Evolutionary conservation across 2,113 vertebrate genomes (phyloP), one percentile per base, ranked within the genome.

Genomic region (Hepsetus odoe): DNA sequence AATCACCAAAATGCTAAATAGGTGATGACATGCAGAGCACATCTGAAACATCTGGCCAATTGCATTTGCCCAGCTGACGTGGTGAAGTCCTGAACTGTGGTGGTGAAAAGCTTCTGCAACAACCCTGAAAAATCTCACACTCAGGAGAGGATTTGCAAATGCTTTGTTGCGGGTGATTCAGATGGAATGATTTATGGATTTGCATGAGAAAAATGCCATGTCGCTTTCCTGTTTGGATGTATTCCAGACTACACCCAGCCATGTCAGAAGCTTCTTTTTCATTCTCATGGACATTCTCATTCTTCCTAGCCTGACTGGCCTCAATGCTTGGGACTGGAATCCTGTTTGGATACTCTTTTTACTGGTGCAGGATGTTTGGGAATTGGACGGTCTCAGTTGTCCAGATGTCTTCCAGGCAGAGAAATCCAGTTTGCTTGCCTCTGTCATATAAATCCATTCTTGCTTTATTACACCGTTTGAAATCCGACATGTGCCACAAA

Each of bases 1-100:
- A 38, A 79, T 80, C 33, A 13, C 2, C 30, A 56, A 64, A 28
- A 49, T 76, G 76, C 62, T 72, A 33, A 79, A 53, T 38, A 40
- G 35, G 53, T 72, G 33, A 58, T 56, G 80, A 61, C 73, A 51
- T 86, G 77, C 78, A 40, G 76, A 30, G 66, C 30, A 72, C 69
- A 77, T 76, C 74, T 77, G 69, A 51, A 38, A 28, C 55, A 67
- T 59, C 28, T 32, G 70, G 53, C 51, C 56, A 32, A 38, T 61
- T 35, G 61, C 59, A 38, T 70, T 77, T 77, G 42, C 58, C 75
- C 71, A 51, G 46, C 76, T 70, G 62, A 78, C 51, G 42, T 49
- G 42, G 22, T 62, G 62, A 78, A n/a, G 42, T 78, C 28, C 61
- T 67, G 62, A 71, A 71, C 56, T 49, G n/a, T 38, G 18, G 20